Evolutionary conservation across 37 sponge, comb jelly and placozoan species (phyloP).

Genomic region (Bolinopsis microptera): DNA sequence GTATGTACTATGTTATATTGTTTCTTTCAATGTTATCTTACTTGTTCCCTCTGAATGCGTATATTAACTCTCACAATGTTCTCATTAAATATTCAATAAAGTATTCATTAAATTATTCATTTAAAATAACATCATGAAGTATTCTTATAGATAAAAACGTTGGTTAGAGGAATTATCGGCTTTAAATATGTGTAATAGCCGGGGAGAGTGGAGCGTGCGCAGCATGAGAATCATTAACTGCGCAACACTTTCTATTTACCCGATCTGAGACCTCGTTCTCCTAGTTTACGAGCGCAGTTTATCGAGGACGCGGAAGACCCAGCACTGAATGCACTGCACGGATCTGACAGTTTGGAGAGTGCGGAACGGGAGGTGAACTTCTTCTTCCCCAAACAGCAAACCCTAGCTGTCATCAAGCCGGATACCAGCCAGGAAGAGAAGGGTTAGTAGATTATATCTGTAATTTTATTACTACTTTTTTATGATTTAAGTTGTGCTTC

Average conservation of each 20-base stretch:
- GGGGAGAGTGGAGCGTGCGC: background rate
- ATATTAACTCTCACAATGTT: no score
- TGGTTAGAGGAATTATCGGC: no score
- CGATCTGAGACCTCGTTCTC: background rate
- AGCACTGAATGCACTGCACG: constrained; percentile 80
- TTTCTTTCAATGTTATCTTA: no score
- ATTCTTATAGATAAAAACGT: no score
- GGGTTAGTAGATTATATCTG: constrained; percentile 69
- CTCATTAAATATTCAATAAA: no score
- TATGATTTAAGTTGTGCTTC: no score
- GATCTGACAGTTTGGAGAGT: constrained; percentile 72
- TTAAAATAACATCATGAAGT: no score
- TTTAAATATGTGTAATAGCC: no score
- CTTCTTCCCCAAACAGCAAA: constrained; percentile 95
- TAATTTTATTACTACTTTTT: background rate
- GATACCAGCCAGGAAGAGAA: constrained; percentile 74
- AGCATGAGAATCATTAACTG: background rate
- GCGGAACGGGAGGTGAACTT: constrained; percentile 80
- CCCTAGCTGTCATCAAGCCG: constrained; percentile 96
- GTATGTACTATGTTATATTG: no score
- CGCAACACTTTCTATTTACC: background rate
- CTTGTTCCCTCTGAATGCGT: no score
- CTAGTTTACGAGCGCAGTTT: constrained; percentile 80
- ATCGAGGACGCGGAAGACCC: constrained; percentile 68
- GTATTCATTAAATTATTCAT: no score